These are phyloP conservation scores for Chaenocephalus aceratus DNA, from an alignment of 2,113 vertebrate genomes.

Conservation along the genomic window DNA sequence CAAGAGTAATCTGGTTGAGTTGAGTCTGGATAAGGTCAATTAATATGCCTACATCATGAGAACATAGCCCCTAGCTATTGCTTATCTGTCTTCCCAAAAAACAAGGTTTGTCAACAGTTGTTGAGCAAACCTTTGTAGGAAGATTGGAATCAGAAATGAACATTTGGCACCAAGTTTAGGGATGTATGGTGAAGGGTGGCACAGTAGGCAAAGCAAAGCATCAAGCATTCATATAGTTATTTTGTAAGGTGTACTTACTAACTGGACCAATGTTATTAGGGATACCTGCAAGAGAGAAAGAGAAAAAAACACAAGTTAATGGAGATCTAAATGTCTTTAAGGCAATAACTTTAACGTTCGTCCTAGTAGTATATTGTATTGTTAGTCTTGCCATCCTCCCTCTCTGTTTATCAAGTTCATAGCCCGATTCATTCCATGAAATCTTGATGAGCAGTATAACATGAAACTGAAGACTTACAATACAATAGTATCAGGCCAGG, in stretches of 20 bases:
- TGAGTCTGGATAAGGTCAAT: constrained; percentile 66
- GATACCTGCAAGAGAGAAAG: constrained; percentile 89
- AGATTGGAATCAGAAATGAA: constrained; percentile 88
- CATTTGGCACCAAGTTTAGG: constrained; percentile 82
- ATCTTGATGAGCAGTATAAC: constrained; percentile 12
- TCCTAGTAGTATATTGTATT: not conserved
- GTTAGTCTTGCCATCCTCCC: not conserved
- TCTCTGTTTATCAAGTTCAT: not conserved
- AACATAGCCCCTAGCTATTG: constrained; percentile 38
- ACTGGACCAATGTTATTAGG: constrained; percentile 97
- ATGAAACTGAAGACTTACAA: not conserved
- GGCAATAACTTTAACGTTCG: constrained; percentile 2
- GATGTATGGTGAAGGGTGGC: constrained; percentile 37
- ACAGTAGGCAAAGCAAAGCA: constrained; percentile 85
- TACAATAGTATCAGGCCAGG: no score
- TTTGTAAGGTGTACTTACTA: constrained; percentile 91
- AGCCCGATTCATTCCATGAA: not conserved
- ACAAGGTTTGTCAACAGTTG: constrained; percentile 40
- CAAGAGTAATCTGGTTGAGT: constrained; percentile 58
- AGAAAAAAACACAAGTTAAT: constrained; percentile 24
- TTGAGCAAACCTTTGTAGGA: constrained; percentile 16
- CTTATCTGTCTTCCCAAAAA: constrained; percentile 10
- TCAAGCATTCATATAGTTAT: constrained; percentile 74
- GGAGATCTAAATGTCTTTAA: not conserved
- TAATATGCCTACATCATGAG: constrained; percentile 59